These are phyloP conservation scores for Tenodera sinensis DNA, from an alignment of 2,888 invertebrate genomes.

Conservation along the genomic window DNA sequence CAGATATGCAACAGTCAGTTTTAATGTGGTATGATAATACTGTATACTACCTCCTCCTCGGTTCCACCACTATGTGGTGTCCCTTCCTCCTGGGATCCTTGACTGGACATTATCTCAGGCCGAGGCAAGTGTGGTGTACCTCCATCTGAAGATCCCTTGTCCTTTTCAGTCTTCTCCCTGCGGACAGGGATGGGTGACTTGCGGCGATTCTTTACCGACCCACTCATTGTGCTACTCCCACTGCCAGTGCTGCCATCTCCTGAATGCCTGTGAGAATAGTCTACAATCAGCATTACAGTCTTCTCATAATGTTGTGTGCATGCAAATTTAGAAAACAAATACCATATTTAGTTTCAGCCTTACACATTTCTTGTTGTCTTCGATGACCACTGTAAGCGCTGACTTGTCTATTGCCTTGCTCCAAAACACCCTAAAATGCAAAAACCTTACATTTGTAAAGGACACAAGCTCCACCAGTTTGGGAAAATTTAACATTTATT, in stretches of 20 bases:
- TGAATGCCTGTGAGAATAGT: neutral
- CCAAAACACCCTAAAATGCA: neutral
- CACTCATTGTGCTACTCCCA: constrained; percentile 30
- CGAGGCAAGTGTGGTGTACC: constrained; percentile 33
- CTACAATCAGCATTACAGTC: neutral
- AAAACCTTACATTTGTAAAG: neutral
- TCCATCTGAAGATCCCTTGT: constrained; percentile 27
- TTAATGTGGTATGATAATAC: too few relatives aligned
- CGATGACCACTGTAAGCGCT: neutral
- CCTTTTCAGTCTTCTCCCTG: constrained; percentile 22
- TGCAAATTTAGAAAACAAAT: neutral
- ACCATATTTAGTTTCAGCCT: neutral
- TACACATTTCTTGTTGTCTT: neutral
- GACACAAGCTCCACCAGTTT: neutral
- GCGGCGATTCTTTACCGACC: constrained; percentile 22
- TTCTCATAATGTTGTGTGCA: neutral
- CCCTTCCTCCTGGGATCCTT: constrained; percentile 35
- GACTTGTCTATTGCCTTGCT: neutral
- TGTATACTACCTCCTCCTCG: constrained; percentile 36
- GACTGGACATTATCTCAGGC: constrained; percentile 35
- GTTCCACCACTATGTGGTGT: constrained; percentile 28
- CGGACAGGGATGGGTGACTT: constrained; percentile 30
- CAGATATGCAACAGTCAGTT: too few relatives aligned
- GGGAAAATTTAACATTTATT: neutral
- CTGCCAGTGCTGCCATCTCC: constrained; percentile 30